Conservation (phyloP, 1,140 invertebrate species). For the Mesaphorura yosii region DNA sequence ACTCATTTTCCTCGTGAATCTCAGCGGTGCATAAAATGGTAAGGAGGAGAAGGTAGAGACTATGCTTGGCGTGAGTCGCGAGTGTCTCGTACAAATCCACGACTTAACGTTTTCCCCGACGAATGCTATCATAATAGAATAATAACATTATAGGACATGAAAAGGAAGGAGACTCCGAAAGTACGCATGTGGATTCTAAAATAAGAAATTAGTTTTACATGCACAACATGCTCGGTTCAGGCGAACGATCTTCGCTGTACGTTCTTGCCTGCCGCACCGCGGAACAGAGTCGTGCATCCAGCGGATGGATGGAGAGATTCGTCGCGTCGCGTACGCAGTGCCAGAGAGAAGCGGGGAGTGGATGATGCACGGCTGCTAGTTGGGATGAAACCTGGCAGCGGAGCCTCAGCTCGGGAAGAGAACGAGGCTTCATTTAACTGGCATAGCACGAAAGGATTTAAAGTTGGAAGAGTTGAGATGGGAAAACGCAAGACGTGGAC, state of each 20-base stretch:
- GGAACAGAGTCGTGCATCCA: too few relatives aligned
- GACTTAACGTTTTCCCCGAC: too few relatives aligned
- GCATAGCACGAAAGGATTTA: slow-evolving; percentile 1
- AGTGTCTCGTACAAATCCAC: too few relatives aligned
- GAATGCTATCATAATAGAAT: too few relatives aligned
- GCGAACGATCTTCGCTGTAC: too few relatives aligned
- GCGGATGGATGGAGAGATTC: slow-evolving; percentile 10
- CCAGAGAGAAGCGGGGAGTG: not conserved
- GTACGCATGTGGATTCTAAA: slow-evolving; percentile 5
- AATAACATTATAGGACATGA: not conserved
- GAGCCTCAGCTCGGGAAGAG: slow-evolving; percentile 1
- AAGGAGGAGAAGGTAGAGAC: too few relatives aligned
- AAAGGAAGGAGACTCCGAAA: not conserved
- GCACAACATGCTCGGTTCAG: too few relatives aligned
- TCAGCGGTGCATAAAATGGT: too few relatives aligned
- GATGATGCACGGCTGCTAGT: not conserved
- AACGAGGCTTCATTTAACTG: slow-evolving; percentile 1
- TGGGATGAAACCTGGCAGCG: not conserved
- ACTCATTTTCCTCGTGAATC: too few relatives aligned
- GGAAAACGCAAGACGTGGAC: not conserved
- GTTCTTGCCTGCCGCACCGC: too few relatives aligned
- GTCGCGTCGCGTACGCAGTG: not conserved
- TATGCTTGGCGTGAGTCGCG: too few relatives aligned
- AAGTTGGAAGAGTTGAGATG: slow-evolving; percentile 4
- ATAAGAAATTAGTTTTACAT: too few relatives aligned